A percentile compares a stretch with the other conserved stretches of the same genome.
Evolutionary conservation across 2,797 vertebrate genomes (phyloP).

Genomic region (Gambusia yucatana): DNA sequence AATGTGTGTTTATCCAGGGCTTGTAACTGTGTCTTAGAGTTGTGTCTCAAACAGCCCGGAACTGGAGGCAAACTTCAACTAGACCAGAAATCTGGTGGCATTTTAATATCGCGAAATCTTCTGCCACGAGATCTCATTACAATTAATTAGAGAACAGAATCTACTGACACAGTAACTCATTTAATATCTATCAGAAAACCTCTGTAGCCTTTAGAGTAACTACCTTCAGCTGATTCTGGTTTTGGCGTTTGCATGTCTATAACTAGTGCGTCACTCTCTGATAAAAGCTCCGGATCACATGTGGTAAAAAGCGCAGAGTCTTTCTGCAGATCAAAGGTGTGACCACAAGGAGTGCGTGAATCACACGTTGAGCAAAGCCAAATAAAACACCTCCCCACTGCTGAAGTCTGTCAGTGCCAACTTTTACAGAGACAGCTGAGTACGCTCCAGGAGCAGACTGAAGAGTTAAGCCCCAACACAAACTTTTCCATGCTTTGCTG

Average conservation of each 20-base stretch:
- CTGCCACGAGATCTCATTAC: background rate
- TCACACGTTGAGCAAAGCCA: background rate
- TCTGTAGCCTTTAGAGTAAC: background rate
- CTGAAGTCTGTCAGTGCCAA: background rate
- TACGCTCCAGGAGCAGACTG: too few species aligned
- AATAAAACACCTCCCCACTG: background rate
- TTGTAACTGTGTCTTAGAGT: background rate
- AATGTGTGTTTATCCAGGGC: background rate
- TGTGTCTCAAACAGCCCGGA: background rate
- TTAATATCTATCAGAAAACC: background rate
- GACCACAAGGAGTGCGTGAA: background rate
- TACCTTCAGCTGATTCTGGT: background rate
- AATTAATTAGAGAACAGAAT: background rate
- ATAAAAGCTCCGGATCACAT: background rate
- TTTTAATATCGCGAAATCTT: background rate
- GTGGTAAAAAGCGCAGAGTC: background rate
- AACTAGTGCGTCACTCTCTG: background rate
- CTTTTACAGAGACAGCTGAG: background rate
- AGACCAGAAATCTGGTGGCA: background rate
- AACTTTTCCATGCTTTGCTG: background rate
- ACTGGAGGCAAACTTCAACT: background rate
- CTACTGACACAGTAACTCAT: background rate
- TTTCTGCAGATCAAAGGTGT: background rate
- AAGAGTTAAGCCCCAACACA: background rate
- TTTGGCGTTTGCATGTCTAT: background rate